These are phyloP conservation scores for Hemistola chrysoprasaria DNA, from an alignment of 2,888 invertebrate species.

Conservation along the genomic window DNA sequence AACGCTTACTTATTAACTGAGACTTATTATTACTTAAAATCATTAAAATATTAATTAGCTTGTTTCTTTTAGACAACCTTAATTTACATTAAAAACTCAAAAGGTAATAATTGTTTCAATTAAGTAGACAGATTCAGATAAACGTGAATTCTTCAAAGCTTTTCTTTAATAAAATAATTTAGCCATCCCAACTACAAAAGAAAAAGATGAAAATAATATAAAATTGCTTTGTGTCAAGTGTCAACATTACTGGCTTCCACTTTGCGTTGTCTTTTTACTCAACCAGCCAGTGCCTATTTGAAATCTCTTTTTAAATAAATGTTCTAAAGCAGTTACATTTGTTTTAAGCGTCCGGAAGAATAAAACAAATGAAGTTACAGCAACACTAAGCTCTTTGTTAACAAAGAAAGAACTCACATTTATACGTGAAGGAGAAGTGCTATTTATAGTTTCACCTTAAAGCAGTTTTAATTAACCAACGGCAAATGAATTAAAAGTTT, in stretches of 20 bases:
- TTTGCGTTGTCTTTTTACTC: conserved; percentile 4
- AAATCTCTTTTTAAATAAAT: conserved; percentile 18
- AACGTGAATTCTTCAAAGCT: no score
- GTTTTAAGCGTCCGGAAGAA: conserved; percentile 25
- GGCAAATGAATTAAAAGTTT: conserved; percentile 47
- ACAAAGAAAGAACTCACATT: conserved; percentile 20
- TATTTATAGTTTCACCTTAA: conserved; percentile 26
- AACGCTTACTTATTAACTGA: no score
- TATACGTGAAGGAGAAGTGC: conserved; percentile 17
- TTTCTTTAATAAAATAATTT: no score
- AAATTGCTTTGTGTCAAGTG: not conserved
- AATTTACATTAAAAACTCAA: no score
- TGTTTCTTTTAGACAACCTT: no score
- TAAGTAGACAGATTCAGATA: no score
- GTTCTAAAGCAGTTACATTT: conserved; percentile 19
- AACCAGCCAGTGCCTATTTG: conserved; percentile 12
- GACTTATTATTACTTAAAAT: no score
- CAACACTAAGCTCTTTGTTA: conserved; percentile 23
- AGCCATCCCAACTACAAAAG: no score
- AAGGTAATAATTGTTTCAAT: no score
- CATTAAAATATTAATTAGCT: no score
- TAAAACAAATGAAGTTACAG: conserved; percentile 29
- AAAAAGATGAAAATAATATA: no score
- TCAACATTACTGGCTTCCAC: conserved; percentile 3
- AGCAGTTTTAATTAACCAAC: conserved; percentile 46